Base-by-base conservation (phyloP, 2,113 vertebrate genomes). In the Tetrax tetrax region DNA sequence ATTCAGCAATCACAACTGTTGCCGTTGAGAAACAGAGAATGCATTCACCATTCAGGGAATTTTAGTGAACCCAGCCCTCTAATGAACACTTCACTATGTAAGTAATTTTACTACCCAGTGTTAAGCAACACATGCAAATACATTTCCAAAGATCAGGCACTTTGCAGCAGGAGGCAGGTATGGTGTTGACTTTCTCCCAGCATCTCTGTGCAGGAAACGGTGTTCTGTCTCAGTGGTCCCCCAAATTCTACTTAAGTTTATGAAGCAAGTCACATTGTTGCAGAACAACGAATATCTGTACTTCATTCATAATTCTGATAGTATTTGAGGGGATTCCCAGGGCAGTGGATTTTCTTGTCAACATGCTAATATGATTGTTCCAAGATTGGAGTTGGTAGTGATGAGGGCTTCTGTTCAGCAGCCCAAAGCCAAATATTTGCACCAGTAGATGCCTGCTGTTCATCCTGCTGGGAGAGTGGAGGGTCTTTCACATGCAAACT, bases 81-180 rank as follows among this genome's bases (percentile, higher is more conserved):
- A 66, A 92, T 11, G 35, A 89, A 28, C 68, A 22, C 41, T 6
- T 70, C 11, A 3, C 47, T 33, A 3, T 13, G 16, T 57, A 54
- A 64, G 48, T 75, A 48, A 41, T 48, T 84, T 84, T 60, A 61
- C 35, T 87, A 20, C 15, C 15, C 25, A 2, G 13, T 41, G 27
- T 65, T 64, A 65, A 89, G 38, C 51, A 69, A 6, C 7, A 21
- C 0, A 0, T 37, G 13, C 7, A 3, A 1, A 0, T 25, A 45
- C 5, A 17, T 81, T 92, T 90, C 66, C n/a, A 21, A 21, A 60
- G 29, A 48, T 51, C 10, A 6, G 76, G 50, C 24, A 29, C 17
- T 17, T 27, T 7, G 24, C 38, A 71, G 87, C 37, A 75, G 51
- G 53, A 87, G n/a, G 31, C 20, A 66, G 69, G 24, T 28, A 11